Percentiles rank a stretch among this genome's conserved stretches.
phyloP scores from a whole-genome alignment of 2,888 invertebrate genomes.

The Ichneumon xanthorius region DNA sequence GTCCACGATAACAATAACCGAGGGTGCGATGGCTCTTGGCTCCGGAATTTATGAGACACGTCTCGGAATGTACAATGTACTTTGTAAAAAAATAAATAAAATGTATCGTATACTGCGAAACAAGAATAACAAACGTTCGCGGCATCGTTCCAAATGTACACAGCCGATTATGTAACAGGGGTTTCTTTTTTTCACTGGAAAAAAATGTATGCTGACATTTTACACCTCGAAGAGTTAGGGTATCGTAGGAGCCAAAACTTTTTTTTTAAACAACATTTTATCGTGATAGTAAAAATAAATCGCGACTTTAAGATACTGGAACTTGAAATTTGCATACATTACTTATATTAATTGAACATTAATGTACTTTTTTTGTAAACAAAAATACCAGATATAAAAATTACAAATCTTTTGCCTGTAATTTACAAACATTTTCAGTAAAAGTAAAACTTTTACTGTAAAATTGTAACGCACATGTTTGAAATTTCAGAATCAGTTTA shows the following conservation, averaged over 20 bases:
- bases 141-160: background rate
- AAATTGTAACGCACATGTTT: no score
- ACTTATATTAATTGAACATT: no score
- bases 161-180: background rate
- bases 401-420: no score
- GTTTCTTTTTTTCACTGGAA: background rate
- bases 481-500: no score
- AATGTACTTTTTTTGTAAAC: no score
- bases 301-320: no score
- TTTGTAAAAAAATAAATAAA: background rate
- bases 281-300: no score
- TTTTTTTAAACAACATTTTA: no score
- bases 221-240: background rate
- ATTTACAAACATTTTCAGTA: no score
- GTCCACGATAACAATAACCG: conserved; percentile 9
- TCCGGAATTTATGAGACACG: background rate
- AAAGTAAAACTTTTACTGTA: no score
- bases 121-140: background rate
- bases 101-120: background rate
- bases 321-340: no score
- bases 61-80: background rate
- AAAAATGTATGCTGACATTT: background rate
- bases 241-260: background rate
- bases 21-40: conserved; percentile 5
- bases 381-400: no score